Evolutionary conservation across 2,888 invertebrate genomes (phyloP), one percentile per base, ranked within the genome.

Genomic region (Ormyrus rosae): DNA sequence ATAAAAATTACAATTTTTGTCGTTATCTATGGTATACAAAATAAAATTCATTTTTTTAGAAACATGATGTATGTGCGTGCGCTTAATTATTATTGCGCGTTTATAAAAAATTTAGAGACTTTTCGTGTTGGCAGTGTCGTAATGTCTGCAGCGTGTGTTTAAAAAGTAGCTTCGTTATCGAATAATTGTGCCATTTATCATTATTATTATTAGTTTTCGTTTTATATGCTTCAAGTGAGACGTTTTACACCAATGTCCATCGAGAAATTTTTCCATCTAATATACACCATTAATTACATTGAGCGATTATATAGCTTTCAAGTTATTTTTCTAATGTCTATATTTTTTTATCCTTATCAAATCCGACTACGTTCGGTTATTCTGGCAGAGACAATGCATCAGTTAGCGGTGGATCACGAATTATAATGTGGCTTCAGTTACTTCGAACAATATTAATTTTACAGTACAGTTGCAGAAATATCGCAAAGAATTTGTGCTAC

Each of bases 281-380:
- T 83, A 84, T 72, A 78, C 77, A 84, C 67, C 83, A 85, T 85
- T 85, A 85, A 87, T 86, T 86, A 87, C 85, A 86, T 83, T 85
- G 88, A 88, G 87, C 87, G 87, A 86, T 87, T 87, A 86, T 83
- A 88, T 83, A 81, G 82, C 81, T 83, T 82, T 82, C 79, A 84
- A 85, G 82, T 84, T 85, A 83, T 82, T 83, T 84, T 83, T 82
- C 84, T 85, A 81, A 79, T 85, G 85, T 80, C 83, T 84, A 85
- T 83, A 83, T 80, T 82, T 83, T 50, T 64, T 10, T 34, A 56
- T 64, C 13, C 56, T 10, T 19, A 19, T 70, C n/a, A 64, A 64
- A 70, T 77, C 19, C 48, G 64, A 56, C 56, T 56, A 70, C 11
- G 48, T 69, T 76, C 46, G 11, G 8, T n/a, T 68, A 68, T 48